phyloP scores from a whole-genome alignment of 23 tunicate genomes.

The Styela clava region DNA sequence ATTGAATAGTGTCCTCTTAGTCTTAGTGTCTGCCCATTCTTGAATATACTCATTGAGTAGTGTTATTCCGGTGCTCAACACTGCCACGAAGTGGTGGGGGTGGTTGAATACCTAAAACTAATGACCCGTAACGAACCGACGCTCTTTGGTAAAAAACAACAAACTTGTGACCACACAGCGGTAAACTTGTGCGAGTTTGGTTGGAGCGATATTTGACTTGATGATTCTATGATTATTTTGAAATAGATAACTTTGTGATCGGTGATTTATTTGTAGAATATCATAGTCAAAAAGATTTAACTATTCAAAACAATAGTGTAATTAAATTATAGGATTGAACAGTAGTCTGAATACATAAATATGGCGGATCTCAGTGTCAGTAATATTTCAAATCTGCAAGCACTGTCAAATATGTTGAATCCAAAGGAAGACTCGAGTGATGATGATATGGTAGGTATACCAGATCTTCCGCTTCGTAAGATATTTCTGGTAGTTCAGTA shows the following conservation, averaged over 20 bases:
- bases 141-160: slow-evolving; percentile 1
- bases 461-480: not conserved
- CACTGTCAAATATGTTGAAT: slow-evolving; percentile 40
- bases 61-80: no score
- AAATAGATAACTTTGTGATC: not conserved
- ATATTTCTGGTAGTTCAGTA: no score
- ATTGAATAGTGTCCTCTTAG: no score
- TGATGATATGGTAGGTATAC: slow-evolving; percentile 51
- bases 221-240: no score
- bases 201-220: no score
- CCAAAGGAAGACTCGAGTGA: slow-evolving; percentile 48
- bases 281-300: not conserved
- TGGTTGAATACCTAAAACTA: no score
- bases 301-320: not conserved
- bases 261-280: not conserved
- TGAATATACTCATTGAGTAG: no score
- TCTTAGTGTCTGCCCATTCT: no score
- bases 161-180: not conserved
- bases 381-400: slow-evolving; percentile 28
- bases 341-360: no score
- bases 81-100: no score
- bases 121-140: slow-evolving; percentile 32
- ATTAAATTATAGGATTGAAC: not conserved
- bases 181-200: no score
- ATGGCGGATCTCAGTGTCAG: slow-evolving; percentile 33